Evolutionary conservation across 2,888 invertebrate genomes (phyloP), one percentile per base, ranked within the genome.

Genomic region (Epirrhoe tristata): DNA sequence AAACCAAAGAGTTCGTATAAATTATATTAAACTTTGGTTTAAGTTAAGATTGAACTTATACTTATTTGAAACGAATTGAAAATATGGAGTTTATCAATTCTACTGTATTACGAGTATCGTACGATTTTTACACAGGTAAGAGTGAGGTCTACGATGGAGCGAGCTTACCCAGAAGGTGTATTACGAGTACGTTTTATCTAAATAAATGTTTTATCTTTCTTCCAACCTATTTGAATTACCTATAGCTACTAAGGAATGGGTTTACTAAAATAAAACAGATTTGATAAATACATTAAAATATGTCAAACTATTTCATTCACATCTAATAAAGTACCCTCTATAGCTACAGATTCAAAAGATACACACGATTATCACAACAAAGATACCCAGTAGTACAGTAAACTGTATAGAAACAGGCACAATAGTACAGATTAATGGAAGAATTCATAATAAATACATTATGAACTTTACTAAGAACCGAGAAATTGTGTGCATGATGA

Each of bases 241-340:
- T n/a, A n/a, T n/a, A n/a, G n/a, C n/a, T n/a, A n/a, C 24, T 24
- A 24, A 24, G 24, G 24, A 36, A 17, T 36, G 43, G 51, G 51
- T 12, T 51, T 53, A 36, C n/a, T 58, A 74, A 60, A 84, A 83
- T 81, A 76, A 86, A 85, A 83, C 78, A 77, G n/a, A 74, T 17
- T 57, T 34, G 3, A 1, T 4, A 16, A 6, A 17, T 86, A 85
- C 84, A 83, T 86, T 84, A 86, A 86, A 86, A 86, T 87, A 86
- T 86, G 84, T 82, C 82, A 86, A 87, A 85, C 81, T 82, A 86
- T 88, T 86, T 86, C 84, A 79, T 87, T 81, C 82, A 86, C 79
- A 75, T 82, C 77, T 83, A 84, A 77, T 82, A 82, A 80, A 81
- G 69, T 69, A 53, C 69, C 59, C 59, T 62, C 61, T 74, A 76